A percentile compares a stretch with the other conserved stretches of the same genome.
Conservation (phyloP, 1,140 invertebrate species). For the Xylocopa sonorina region DNA sequence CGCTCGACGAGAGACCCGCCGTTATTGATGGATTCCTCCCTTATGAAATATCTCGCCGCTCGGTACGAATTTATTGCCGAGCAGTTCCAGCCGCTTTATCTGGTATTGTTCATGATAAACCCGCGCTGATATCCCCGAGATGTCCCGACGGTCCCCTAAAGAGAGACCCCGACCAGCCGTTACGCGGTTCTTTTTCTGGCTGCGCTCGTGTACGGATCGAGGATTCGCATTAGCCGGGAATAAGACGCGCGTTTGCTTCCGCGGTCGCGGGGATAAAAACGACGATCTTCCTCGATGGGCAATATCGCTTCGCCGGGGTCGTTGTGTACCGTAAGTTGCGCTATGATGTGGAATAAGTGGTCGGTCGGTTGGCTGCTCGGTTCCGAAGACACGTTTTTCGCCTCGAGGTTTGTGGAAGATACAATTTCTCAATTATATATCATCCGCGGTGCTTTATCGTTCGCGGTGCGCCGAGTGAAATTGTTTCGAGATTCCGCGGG, state of each 20-base stretch:
- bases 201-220: not conserved
- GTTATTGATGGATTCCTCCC: constrained; percentile 82
- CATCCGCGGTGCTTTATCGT: too few relatives aligned
- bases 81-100: constrained; percentile 80
- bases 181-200: constrained; percentile 59
- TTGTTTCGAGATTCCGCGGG: too few relatives aligned
- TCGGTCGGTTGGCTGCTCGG: not conserved
- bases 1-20: constrained; percentile 33
- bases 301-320: constrained; percentile 21
- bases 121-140: constrained; percentile 74
- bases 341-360: constrained; percentile 4
- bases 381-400: not conserved
- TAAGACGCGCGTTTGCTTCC: constrained; percentile 24
- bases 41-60: constrained; percentile 81
- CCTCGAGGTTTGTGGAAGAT: too few relatives aligned
- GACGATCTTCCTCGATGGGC: constrained; percentile 27
- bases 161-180: constrained; percentile 69
- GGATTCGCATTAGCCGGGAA: constrained; percentile 51
- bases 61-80: constrained; percentile 81
- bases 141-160: constrained; percentile 66
- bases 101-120: constrained; percentile 82
- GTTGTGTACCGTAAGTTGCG: not conserved
- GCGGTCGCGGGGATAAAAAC: constrained; percentile 46
- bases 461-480: too few relatives aligned
- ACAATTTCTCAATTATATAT: too few relatives aligned